Evolutionary conservation across 1,140 invertebrate genomes (phyloP), one percentile per base, ranked within the genome.

Genomic region (Wasmannia auropunctata): DNA sequence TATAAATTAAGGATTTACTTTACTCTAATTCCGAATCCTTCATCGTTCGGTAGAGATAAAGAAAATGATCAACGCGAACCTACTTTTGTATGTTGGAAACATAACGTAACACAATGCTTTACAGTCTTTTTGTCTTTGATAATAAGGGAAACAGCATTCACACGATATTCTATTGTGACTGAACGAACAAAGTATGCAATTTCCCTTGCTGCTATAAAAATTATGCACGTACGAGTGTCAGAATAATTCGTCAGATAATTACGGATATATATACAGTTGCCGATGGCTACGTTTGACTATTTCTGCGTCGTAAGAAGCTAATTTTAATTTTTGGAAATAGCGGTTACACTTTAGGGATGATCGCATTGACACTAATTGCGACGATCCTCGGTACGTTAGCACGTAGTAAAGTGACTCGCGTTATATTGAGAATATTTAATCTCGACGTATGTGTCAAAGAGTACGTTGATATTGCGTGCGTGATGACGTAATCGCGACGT

Each of bases 211-310:
- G 37, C 46, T 46, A 25, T 83, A 58, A 83, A 70, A 72, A 83
- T 83, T 72, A 74, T 83, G 37, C 37, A 74, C 28, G 51, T 25
- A 83, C 67, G 67, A 74, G 79, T 11, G 54, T 34, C 25, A 37
- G 79, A 83, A 83, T 83, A 83, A 74, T 74, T 46, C 34, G 1
- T 6, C 25, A 22, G 8, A 34, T 58, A 72, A 74, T 22, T 74
- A 74, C 34, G 14, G 14, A 37, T 58, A 49, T 43, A 58, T 80
- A 70, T 83, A 74, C 2, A 60, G n/a, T n/a, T n/a, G n/a, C 16
- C 25, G 43, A 31, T 14, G 6, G 6, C 49, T 56, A n/a, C 3
- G 16, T 31, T 80, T 6, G 62, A 2, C 1, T 28, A 28, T n/a
- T 25, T 56, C 31, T 40, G 14, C 19, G 16, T 19, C 14, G n/a